Base-by-base conservation (phyloP, 1,140 invertebrate genomes). In the Leptestheria dahalacensis region DNA sequence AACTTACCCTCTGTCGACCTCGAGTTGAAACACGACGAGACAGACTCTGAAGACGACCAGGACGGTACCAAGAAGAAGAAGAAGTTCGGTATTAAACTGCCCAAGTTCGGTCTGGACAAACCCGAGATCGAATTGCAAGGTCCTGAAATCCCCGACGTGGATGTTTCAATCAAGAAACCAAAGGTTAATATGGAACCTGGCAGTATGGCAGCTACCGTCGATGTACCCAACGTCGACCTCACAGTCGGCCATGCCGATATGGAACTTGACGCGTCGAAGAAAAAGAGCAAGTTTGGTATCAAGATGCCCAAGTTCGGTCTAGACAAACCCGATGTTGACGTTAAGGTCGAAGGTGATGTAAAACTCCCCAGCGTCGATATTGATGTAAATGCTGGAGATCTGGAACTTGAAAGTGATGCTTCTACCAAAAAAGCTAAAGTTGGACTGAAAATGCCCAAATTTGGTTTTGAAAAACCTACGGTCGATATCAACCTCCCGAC, bases 1-100 rank as follows among this genome's bases (percentile, higher is more conserved):
- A 52, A 52, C 4, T 18, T 51, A 10, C 47, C 58, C 1, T 33
- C 29, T 20, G 26, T 29, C 1, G 58, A 60, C 15, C 6, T 29
- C 3, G 46, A 60, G 29, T 15, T 11, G 15, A 29, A n/a, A 9
- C 33, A 9, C 15, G 53, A 55, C 1, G 53, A 55, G 1, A 28
- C 26, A 1, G 51, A 60, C n/a, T 48, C 29, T 23, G 51, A 60
- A 1, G 51, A 60, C 11, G 6, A 41, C 23, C 29, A 50, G n/a
- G 58, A 52, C 26, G 46, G 25, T 24, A 23, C 11, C 3, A 50
- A 50, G 12, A 48, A 59, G 47, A 59, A 59, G 25, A 52, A 20
- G 15, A 24, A 49, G 23, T 60, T 60, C 33, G 41, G 29, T 3
- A 60, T 60, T 21, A 60, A 60, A 24, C 50, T 52, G 49, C 58